A percentile compares a stretch with the other conserved stretches of the same genome.
Conservation (phyloP, 2,113 vertebrate species). For the Columba livia region DNA sequence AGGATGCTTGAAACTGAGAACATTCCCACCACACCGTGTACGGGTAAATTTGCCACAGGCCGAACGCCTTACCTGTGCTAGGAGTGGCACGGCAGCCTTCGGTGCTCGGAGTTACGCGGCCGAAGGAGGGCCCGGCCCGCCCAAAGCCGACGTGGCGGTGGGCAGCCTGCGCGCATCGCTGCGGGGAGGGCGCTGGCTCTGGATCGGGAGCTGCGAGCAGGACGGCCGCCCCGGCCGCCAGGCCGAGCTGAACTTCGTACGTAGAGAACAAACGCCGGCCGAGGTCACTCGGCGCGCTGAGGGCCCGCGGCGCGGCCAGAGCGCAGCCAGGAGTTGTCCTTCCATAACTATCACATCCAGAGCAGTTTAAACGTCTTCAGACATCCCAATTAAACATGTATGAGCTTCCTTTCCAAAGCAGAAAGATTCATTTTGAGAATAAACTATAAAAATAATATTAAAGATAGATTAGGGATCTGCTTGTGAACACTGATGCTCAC, state of each 20-base stretch:
- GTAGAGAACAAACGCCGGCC: no score
- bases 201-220: rapidly evolving
- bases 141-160: not conserved
- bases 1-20: not conserved
- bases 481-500: not conserved
- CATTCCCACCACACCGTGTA: not conserved
- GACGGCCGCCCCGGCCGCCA: not conserved
- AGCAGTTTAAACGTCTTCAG: not conserved
- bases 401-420: not conserved
- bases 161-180: not conserved
- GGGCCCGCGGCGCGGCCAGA: not conserved
- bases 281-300: not conserved
- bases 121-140: not conserved
- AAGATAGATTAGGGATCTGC: not conserved
- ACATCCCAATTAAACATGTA: not conserved
- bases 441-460: not conserved
- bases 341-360: not conserved
- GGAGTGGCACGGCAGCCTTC: not conserved
- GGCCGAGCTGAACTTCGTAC: not conserved
- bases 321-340: not conserved
- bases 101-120: not conserved
- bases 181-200: rapidly evolving
- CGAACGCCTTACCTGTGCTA: not conserved
- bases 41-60: rapidly evolving
- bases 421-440: not conserved